Evolutionary conservation across 2,113 vertebrate species (phyloP), one percentile per base, ranked within the genome.

Genomic region (Colossoma macropomum): DNA sequence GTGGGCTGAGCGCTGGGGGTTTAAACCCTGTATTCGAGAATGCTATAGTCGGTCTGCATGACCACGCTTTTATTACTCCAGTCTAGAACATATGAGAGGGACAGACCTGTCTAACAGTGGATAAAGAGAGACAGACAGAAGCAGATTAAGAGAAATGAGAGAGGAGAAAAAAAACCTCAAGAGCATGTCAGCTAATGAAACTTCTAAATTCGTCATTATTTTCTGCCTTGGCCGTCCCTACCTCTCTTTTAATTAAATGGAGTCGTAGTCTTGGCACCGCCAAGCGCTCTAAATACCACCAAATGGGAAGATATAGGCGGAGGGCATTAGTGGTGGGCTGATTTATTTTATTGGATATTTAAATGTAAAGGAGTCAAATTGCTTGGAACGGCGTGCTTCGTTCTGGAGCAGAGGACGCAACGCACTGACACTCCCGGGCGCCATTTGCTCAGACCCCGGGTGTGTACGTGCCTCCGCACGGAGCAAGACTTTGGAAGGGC

Each of bases 341-440:
- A 19, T 32, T 16, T 59, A 32, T n/a, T 73, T 75, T 16, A 52
- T 72, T 50, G 52, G 34, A 79, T 76, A 63, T 75, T 71, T 68
- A 65, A 86, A 79, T 63, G 81, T 68, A 75, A 75, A 75, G 48
- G 30, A 75, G 38, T 52, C 60, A 30, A 63, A 79, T 69, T 15
- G 16, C 63, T 34, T 48, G 63, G 45, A 11, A 50, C 38, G 28
- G 45, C 59, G 54, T 63, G 60, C 59, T 28, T 75, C 19, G 38
- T 66, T 75, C 80, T 56, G 17, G 48, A 28, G 41, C 41, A 52
- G 48, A 75, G 80, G 73, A 27, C 41, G 50, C n/a, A 21, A 68
- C 66, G 63, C 50, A 19, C 32, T 50, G 19, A n/a, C 69, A 82
- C 60, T 38, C 32, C 45, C 28, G 76, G 45, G 45, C 70, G 69